Conservation (phyloP, 2,797 vertebrate species). For the Tenualosa ilisha region DNA sequence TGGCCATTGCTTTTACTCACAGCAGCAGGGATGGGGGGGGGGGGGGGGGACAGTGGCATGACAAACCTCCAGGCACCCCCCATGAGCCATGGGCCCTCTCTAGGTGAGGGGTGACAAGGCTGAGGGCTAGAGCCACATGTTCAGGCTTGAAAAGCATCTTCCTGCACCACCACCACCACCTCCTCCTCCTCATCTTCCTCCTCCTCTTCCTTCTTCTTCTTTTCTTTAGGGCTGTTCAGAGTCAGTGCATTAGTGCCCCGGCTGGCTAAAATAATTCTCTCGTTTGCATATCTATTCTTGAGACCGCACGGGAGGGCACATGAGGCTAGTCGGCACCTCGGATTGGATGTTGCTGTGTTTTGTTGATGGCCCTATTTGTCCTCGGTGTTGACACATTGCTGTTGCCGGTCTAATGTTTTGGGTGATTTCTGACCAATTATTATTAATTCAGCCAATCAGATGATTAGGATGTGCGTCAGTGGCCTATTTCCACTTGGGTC, state of each 20-base stretch:
- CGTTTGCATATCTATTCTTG: background rate
- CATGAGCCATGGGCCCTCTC: background rate
- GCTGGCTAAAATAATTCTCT: background rate
- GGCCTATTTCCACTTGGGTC: background rate
- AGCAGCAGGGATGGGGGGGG: background rate
- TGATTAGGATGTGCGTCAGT: background rate
- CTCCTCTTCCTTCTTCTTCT: too few species aligned
- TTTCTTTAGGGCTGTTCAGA: background rate
- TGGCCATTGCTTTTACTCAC: background rate
- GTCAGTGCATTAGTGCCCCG: background rate
- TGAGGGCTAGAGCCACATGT: background rate
- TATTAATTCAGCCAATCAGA: background rate
- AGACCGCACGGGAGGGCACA: background rate
- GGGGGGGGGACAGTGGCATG: background rate
- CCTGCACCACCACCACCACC: background rate
- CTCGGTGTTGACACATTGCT: background rate
- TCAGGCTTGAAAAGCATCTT: background rate
- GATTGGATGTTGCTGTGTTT: background rate
- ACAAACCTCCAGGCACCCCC: background rate
- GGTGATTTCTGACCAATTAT: background rate
- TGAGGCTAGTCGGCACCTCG: background rate
- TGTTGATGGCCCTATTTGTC: background rate
- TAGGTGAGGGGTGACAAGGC: conserved; percentile 10
- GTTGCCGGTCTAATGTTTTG: background rate
- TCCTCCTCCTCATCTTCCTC: background rate